Percentiles rank a stretch among this genome's conserved stretches.
phyloP scores from a whole-genome alignment of 2,797 vertebrate species.

The Artibeus jamaicensis region DNA sequence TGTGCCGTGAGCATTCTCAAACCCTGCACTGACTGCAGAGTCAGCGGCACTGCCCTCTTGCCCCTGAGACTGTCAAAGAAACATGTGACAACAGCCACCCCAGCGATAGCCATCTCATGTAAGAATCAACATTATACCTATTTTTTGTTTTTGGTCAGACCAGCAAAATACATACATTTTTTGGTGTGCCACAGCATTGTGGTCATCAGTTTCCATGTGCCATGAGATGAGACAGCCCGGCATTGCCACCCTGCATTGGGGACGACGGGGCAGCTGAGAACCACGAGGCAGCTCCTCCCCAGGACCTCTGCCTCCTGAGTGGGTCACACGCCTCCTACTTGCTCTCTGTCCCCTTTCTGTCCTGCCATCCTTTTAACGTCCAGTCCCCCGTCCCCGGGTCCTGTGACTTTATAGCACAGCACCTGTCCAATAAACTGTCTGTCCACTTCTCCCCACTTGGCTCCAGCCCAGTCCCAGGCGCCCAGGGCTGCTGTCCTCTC shows the following conservation, averaged over 20 bases:
- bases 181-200: too few relatives aligned
- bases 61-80: not conserved
- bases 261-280: not conserved
- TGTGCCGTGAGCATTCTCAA: not conserved
- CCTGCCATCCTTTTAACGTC: not conserved
- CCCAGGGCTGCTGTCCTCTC: not conserved
- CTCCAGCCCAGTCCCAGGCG: not conserved
- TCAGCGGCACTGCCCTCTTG: not conserved
- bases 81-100: not conserved
- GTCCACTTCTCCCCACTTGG: rapidly evolving
- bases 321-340: rapidly evolving
- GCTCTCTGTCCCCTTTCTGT: not conserved
- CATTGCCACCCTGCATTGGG: too few relatives aligned
- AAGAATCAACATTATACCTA: not conserved
- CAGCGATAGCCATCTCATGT: not conserved
- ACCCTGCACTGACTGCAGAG: not conserved
- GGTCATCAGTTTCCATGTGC: not conserved
- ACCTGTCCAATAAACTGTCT: not conserved
- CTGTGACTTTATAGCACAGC: not conserved
- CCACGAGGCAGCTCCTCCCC: too few relatives aligned
- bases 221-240: rapidly evolving
- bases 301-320: rapidly evolving
- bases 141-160: not conserved
- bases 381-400: rapidly evolving
- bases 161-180: not conserved